Percentiles rank a stretch among this genome's conserved stretches.
Conservation (phyloP, 2,113 vertebrate genomes). For the Caranx melampygus region DNA sequence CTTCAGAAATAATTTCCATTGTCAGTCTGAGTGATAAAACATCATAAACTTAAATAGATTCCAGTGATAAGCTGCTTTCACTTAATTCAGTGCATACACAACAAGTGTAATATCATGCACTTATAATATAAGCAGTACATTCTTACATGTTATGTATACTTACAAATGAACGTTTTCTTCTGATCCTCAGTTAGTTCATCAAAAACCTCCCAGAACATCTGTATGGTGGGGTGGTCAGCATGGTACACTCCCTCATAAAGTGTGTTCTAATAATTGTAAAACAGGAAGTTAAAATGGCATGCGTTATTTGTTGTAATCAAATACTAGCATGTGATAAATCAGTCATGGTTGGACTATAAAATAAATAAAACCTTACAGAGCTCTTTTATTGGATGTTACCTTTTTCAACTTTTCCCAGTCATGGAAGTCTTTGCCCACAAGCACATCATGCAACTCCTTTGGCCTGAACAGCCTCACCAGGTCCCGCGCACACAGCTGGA, state of each 20-base stretch:
- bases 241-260: conserved; percentile 64
- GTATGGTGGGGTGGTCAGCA: conserved; percentile 76
- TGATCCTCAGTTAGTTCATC: conserved; percentile 81
- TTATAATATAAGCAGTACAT: too few relatives aligned
- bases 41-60: too few relatives aligned
- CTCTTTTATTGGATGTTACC: conserved; percentile 66
- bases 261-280: conserved; percentile 76
- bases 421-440: conserved; percentile 80
- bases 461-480: conserved; percentile 83
- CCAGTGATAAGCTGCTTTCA: too few relatives aligned
- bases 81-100: too few relatives aligned
- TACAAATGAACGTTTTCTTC: conserved; percentile 87
- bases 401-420: conserved; percentile 84
- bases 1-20: too few relatives aligned
- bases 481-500: conserved; percentile 76
- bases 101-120: too few relatives aligned
- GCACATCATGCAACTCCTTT: conserved; percentile 81
- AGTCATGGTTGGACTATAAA: neutral
- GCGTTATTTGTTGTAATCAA: neutral
- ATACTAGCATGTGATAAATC: neutral
- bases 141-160: conserved; percentile 52
- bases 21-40: too few relatives aligned
- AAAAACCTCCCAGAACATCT: conserved; percentile 89
- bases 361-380: neutral
- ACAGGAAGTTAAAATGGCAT: neutral